phyloP scores from a whole-genome alignment of 2,888 invertebrate genomes.

The Holacanthella duospinosa region DNA sequence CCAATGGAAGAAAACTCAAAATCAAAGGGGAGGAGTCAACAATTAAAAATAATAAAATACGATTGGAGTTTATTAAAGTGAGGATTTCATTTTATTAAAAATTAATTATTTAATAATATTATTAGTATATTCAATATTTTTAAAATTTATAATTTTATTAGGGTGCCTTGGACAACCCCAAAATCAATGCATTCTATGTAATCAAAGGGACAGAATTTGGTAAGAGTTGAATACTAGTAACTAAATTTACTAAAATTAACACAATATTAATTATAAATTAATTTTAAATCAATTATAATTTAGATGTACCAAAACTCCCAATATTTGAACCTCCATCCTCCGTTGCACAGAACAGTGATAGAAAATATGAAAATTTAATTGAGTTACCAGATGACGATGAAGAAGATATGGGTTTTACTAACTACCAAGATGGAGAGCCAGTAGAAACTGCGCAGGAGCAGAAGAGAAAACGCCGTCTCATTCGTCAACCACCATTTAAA shows the following conservation, averaged over 20 bases:
- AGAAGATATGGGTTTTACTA: neutral
- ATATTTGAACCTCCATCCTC: slow-evolving; percentile 45
- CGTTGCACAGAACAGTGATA: too few relatives aligned
- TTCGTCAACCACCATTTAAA: neutral
- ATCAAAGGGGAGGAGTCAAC: slow-evolving; percentile 75
- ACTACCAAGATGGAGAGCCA: neutral
- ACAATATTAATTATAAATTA: too few relatives aligned
- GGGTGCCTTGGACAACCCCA: slow-evolving; percentile 89
- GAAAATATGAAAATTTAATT: neutral
- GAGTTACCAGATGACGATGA: neutral
- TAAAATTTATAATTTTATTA: slow-evolving; percentile 40
- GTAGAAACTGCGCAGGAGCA: neutral
- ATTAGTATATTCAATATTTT: too few relatives aligned
- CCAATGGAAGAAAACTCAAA: slow-evolving; percentile 59
- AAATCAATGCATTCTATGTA: slow-evolving; percentile 88
- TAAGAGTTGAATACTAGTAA: too few relatives aligned
- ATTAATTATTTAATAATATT: neutral
- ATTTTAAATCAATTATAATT: too few relatives aligned
- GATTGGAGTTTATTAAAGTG: slow-evolving; percentile 76
- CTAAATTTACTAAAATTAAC: too few relatives aligned
- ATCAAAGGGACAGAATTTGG: slow-evolving; percentile 69
- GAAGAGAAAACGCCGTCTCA: neutral
- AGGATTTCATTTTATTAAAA: slow-evolving; percentile 7
- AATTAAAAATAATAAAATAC: slow-evolving; percentile 65
- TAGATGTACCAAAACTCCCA: slow-evolving; percentile 64